A percentile compares a stretch with the other conserved stretches of the same genome.
Evolutionary conservation across 2,113 vertebrate genomes (phyloP).

Genomic region (Ammodytes dubius): DNA sequence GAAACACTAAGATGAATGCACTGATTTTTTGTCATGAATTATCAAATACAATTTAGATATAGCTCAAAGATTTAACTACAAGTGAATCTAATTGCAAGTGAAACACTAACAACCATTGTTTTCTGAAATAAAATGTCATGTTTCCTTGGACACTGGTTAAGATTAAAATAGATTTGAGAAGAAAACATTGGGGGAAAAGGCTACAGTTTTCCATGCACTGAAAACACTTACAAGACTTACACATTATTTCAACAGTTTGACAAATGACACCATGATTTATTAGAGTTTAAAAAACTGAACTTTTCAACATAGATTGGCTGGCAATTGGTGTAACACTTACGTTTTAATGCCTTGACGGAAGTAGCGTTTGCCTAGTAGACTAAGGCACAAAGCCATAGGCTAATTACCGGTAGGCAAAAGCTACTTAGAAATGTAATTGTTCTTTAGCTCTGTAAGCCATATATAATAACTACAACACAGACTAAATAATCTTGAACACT

Average conservation of each 20-base stretch:
- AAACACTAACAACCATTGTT: neutral
- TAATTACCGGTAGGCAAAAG: no score
- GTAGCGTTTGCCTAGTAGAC: no score
- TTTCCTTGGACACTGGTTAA: slow-evolving; percentile 56
- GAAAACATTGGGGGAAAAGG: neutral
- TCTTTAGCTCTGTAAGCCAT: neutral
- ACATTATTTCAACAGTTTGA: neutral
- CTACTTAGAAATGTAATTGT: no score
- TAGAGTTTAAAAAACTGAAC: neutral
- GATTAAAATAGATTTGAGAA: slow-evolving; percentile 26
- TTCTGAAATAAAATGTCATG: slow-evolving; percentile 34
- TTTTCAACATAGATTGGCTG: neutral
- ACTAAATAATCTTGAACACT: slow-evolving; percentile 23
- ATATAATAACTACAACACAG: neutral
- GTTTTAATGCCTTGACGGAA: neutral
- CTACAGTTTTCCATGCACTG: neutral
- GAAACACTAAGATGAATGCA: neutral
- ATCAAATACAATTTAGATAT: neutral
- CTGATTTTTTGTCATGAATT: slow-evolving; percentile 4
- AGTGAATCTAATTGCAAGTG: neutral
- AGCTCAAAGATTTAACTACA: neutral
- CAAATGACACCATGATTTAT: neutral
- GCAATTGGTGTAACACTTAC: neutral
- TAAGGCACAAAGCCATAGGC: no score
- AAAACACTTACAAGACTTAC: neutral